Base-by-base conservation (phyloP, 2,797 vertebrate species). In the Crocidura indochinensis region DNA sequence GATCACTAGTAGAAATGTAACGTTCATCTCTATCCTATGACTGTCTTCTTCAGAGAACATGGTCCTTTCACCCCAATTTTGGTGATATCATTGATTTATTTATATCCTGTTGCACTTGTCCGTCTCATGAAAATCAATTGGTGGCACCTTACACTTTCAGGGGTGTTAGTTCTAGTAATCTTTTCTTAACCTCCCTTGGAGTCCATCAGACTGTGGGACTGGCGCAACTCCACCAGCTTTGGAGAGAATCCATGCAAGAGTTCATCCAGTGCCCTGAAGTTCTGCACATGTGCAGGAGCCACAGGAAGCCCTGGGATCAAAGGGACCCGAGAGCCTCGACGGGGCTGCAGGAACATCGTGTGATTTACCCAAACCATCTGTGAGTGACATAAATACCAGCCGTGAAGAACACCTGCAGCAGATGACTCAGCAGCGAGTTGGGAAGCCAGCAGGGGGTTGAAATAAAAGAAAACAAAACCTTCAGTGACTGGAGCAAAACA, bases 401-500 rank as follows among this genome's bases (percentile, higher is more conserved):
- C 88, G 79, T 81, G 64, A 72, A 67, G 95, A 95, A 95, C 97
- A 97, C 97, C 97, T 97, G 97, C 93, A 96, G 92, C 95, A 91
- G 87, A 97, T 97, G 97, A 97, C 96, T 98, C 97, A 96, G 95
- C 93, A 96, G 85, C 89, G 67, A 87, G 80, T 94, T 49, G 95
- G 94, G 94, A 97, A 97, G 94, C 84, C 95, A 96, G 91, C 89
- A 93, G 26, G 87, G 92, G 92, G 90, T 72, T 8, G 69, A 97
- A 96, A 94, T 95, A 96, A 96, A 27, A 84, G 95, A 97, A 97
- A 96, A 97, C 97, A 97, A 97, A 96, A 97, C 97, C 97, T 94
- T 91, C 90, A 19, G 88, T 91, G 92, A 97, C 91, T 95, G 68
- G 73, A 95, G 94, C 92, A 97, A 98, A 97, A 97, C 96, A 98